Base-by-base conservation (phyloP, 2,113 vertebrate species). In the Pteruthius melanotis region DNA sequence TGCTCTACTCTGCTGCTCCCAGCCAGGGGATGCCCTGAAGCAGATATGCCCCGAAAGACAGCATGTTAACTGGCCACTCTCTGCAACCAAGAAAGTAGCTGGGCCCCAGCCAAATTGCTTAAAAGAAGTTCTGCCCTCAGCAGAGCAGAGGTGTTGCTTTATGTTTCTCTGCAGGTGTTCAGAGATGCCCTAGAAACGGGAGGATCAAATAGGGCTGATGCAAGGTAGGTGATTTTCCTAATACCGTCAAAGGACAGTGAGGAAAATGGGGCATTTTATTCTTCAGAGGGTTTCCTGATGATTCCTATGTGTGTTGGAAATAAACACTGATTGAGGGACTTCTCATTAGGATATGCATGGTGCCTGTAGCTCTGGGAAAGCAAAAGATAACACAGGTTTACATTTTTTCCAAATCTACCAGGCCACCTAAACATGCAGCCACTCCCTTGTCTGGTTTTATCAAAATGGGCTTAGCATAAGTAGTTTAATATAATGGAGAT, bases 1-100 rank as follows among this genome's bases (percentile, higher is more conserved):
- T 65, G 39, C 53, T 91, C 33, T 63, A 3, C 12, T 47, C 47
- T 84, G 19, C 54, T 65, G 39, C 30, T 75, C 39, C 76, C 31
- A 49, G 7, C 3, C 30, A 33, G 59, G 7, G 7, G 4, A 66
- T 6, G 21, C 14, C 39, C 24, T 0, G 10, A 27, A 57, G 47
- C 31, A 39, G 19, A 35, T 1, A 0, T 31, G 28, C 7, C 60
- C n/a, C 7, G 8, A 49, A 50, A 63, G 15, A 39, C 3, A 3
- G 13, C 28, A n/a, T 15, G 17, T 31, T 49, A 71, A 39, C 19
- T 71, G 42, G 10, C 5, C 18, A 17, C 23, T 59, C 26, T 57
- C 37, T 57, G 21, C 31, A 70, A 24, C 40, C 57, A 24, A 44
- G 49, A 66, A 65, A 79, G 37, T 28, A 49, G 27, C 23, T 27